Conservation (phyloP, 2,113 vertebrate genomes). For the human region DNA sequence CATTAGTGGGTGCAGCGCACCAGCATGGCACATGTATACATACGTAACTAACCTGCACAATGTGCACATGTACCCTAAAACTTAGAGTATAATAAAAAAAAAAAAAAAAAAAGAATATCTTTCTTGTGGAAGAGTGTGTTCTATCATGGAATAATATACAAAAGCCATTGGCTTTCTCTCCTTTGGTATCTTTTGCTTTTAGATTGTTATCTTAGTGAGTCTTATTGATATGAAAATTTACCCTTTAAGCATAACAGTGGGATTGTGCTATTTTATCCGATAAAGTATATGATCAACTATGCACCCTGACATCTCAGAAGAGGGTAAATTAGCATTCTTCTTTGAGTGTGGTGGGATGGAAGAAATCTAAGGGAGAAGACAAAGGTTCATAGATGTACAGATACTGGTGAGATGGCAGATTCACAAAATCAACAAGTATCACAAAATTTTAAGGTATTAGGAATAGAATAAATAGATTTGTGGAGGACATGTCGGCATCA, state of each 20-base stretch:
- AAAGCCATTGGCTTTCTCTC: not conserved
- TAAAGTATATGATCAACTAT: not conserved
- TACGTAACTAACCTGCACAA: too few species aligned
- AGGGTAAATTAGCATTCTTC: not conserved
- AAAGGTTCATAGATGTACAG: not conserved
- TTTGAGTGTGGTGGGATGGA: not conserved
- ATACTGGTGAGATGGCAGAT: not conserved
- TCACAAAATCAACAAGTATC: not conserved
- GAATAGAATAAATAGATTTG: not conserved
- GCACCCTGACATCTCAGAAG: not conserved
- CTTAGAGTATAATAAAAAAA: too few species aligned
- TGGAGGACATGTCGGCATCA: not conserved
- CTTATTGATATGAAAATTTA: not conserved
- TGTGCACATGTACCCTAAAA: too few species aligned
- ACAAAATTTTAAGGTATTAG: not conserved
- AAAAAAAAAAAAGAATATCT: not conserved
- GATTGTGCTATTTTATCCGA: not conserved
- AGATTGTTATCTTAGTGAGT: not conserved
- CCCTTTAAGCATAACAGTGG: not conserved
- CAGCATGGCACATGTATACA: too few species aligned
- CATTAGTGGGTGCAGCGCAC: too few species aligned
- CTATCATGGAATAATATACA: not conserved
- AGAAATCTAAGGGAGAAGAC: not conserved
- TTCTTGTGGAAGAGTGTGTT: not conserved
- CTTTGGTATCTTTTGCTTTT: not conserved